Evolutionary conservation across 2,888 invertebrate species (phyloP).

Genomic region (Eristalis intricaria): DNA sequence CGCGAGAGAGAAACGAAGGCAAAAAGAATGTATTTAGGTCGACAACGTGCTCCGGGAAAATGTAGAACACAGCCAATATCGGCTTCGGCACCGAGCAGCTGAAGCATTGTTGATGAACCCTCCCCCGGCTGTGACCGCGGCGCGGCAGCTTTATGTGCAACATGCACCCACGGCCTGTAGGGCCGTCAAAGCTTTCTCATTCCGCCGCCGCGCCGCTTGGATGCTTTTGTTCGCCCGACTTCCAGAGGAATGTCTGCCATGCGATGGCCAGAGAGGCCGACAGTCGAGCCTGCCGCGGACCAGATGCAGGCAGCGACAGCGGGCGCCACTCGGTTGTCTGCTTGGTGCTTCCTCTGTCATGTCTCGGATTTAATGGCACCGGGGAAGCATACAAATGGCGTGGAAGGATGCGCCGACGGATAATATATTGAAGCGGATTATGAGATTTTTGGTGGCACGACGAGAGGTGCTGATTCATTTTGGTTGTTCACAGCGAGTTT

Average conservation of each 20-base stretch:
- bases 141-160: constrained; percentile 55
- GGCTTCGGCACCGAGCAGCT: constrained; percentile 57
- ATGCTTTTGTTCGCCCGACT: constrained; percentile 3
- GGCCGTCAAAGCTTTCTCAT: constrained; percentile 44
- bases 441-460: constrained; percentile 19
- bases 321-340: constrained; percentile 21
- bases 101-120: constrained; percentile 45
- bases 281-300: constrained; percentile 15
- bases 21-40: constrained; percentile 77
- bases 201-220: neutral
- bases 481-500: neutral
- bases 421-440: constrained; percentile 44
- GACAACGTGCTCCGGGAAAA: constrained; percentile 78
- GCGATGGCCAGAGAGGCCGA: constrained; percentile 30
- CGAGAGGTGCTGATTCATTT: neutral
- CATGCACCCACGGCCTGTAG: constrained; percentile 39
- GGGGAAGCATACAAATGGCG: constrained; percentile 21
- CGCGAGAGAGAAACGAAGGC: neutral
- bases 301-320: constrained; percentile 10
- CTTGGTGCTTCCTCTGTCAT: constrained; percentile 28
- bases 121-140: constrained; percentile 23
- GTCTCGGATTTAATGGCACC: constrained; percentile 39
- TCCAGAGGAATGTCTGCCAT: constrained; percentile 26
- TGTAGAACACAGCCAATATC: constrained; percentile 58
- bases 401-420: constrained; percentile 20